Evolutionary conservation across 2,113 vertebrate genomes (phyloP).

Genomic region (Anolis sagrei): DNA sequence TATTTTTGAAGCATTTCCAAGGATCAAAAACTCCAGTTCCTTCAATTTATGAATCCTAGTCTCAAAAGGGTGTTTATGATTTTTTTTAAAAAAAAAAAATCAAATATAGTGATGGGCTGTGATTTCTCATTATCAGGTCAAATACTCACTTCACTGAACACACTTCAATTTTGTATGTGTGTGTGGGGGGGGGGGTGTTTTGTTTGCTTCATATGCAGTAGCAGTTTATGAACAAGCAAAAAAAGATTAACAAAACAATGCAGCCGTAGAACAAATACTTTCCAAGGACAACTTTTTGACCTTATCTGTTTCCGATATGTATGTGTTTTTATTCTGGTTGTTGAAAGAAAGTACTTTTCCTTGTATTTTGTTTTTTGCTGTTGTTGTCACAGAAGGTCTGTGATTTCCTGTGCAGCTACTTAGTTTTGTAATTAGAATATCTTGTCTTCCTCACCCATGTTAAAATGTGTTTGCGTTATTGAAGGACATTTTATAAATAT

Average conservation of each 20-base stretch:
- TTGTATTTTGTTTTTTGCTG: constrained; percentile 14
- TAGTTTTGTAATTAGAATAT: constrained; percentile 61
- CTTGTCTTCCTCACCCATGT: constrained; percentile 52
- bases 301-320: constrained; percentile 11
- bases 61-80: constrained; percentile 53
- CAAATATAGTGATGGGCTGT: constrained; percentile 42
- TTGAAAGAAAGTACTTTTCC: constrained; percentile 18
- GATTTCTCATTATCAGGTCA: constrained; percentile 53
- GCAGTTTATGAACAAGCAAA: constrained; percentile 27
- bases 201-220: constrained; percentile 2
- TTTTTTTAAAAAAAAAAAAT: constrained; percentile 55
- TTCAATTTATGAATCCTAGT: constrained; percentile 51
- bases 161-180: constrained; percentile 40
- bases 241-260: constrained; percentile 29
- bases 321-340: constrained; percentile 38
- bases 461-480: constrained; percentile 68
- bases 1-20: constrained; percentile 55
- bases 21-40: constrained; percentile 55
- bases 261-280: constrained; percentile 15
- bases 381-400: background rate
- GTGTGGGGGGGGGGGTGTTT: constrained; percentile 8
- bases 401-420: constrained; percentile 30
- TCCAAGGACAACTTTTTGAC: background rate
- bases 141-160: constrained; percentile 35
- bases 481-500: constrained; percentile 66